Base-by-base conservation (phyloP, 2,797 vertebrate species). In the Peromyscus aztecus region DNA sequence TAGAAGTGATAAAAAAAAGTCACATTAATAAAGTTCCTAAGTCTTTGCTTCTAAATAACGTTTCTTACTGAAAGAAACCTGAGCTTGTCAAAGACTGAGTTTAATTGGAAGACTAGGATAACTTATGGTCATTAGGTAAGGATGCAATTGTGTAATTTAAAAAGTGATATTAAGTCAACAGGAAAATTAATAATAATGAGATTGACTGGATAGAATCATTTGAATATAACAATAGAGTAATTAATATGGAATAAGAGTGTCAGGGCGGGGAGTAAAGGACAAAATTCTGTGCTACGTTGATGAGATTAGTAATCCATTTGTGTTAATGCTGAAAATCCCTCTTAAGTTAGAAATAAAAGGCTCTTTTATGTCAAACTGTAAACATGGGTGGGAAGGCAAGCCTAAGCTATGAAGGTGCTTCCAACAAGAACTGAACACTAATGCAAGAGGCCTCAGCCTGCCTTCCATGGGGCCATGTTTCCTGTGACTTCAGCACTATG, bases 381-480 rank as follows among this genome's bases (percentile, higher is more conserved):
- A 71, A 77, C 9, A 40, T 49, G 57, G 10, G 10, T 57, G 34
- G 14, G 4, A 27, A 80, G 59, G 13, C 46, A 52, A 43, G 4
- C 9, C 40, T 34, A 31, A n/a, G 16, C 6, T 19, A 4, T 6
- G 67, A 11, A 57, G 6, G 11, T 55, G 49, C 31, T 43, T 75
- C 46, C 40, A 81, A 4, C 17, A 21, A 4, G 14, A 57, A 40
- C 12, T 19, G 31, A 43, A 9, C 14, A 40, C 12, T 4, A 63
- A 43, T 24, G 9, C 43, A 2, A 2, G 46, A 29, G 4, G 24
- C 3, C 37, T 63, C 7, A 37, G 55, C 2, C 12, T 12, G 0
- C 11, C 19, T 76, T 2, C 24, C 13, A 4, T 2, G 13, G 11
- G 7, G 7, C 12, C 16, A 49, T 43, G 29, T 31, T 40, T 87